Evolutionary conservation across 2,113 vertebrate species (phyloP).

Genomic region (Okapia johnstoni): DNA sequence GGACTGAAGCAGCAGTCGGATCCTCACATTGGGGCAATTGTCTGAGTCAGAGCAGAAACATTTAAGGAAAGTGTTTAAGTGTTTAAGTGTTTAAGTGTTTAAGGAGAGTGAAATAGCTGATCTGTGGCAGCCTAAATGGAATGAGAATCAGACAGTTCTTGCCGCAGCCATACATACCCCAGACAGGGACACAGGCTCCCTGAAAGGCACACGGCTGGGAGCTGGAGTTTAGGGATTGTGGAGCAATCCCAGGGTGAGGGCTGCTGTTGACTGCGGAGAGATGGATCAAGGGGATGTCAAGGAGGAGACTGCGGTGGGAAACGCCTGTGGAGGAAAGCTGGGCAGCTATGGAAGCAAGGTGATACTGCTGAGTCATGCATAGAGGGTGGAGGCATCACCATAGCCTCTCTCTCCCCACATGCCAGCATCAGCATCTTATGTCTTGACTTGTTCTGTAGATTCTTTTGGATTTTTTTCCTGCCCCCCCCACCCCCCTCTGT

Average conservation of each 20-base stretch:
- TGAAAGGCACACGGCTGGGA: background rate
- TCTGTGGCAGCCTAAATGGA: background rate
- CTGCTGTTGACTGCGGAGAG: background rate
- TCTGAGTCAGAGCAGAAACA: background rate
- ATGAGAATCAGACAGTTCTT: background rate
- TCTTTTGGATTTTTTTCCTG: background rate
- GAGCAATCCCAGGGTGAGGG: background rate
- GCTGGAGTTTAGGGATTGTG: background rate
- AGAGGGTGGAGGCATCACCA: background rate
- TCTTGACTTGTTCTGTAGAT: background rate
- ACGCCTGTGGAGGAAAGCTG: background rate
- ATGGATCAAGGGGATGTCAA: background rate
- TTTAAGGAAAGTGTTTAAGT: no score
- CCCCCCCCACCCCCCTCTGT: rapidly evolving
- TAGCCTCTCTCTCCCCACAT: background rate
- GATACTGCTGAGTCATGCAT: background rate
- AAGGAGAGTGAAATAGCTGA: background rate
- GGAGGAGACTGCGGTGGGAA: background rate
- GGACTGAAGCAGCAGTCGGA: background rate
- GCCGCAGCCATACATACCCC: background rate
- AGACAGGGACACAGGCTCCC: background rate
- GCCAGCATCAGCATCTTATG: background rate
- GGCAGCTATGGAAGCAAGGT: background rate
- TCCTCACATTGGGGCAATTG: background rate
- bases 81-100: no score